Evolutionary conservation across 2,888 invertebrate genomes (phyloP).

Genomic region (Apodemia hepburni): DNA sequence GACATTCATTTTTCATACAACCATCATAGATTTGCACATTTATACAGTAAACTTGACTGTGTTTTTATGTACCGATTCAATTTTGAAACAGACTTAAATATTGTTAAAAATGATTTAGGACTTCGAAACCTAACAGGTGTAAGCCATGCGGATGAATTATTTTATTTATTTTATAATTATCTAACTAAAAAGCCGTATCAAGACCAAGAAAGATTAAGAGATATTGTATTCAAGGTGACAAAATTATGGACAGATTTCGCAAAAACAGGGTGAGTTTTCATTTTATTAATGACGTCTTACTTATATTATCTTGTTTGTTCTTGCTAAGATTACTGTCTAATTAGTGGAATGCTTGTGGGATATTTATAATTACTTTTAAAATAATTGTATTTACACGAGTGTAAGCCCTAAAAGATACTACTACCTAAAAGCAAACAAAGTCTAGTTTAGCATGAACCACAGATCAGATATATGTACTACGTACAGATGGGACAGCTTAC

Average conservation of each 20-base stretch:
- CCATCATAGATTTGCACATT: slow-evolving; percentile 34
- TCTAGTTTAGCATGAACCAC: too few species aligned
- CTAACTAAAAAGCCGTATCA: slow-evolving; percentile 42
- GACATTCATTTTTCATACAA: slow-evolving; percentile 37
- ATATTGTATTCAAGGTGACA: slow-evolving; percentile 44
- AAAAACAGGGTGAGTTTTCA: slow-evolving; percentile 43
- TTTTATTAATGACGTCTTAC: neutral
- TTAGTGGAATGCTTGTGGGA: too few species aligned
- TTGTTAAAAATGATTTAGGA: slow-evolving; percentile 32
- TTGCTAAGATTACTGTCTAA: too few species aligned
- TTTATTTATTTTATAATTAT: slow-evolving; percentile 50
- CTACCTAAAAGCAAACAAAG: too few species aligned
- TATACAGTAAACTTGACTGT: slow-evolving; percentile 27
- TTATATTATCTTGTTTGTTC: too few species aligned
- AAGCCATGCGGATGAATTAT: slow-evolving; percentile 56
- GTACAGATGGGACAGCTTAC: too few species aligned
- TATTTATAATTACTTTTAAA: too few species aligned
- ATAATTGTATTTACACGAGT: too few species aligned
- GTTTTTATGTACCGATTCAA: slow-evolving; percentile 39
- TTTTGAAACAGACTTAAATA: slow-evolving; percentile 37
- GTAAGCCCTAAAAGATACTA: too few species aligned
- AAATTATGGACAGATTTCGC: slow-evolving; percentile 64
- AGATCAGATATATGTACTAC: too few species aligned
- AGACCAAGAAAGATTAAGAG: slow-evolving; percentile 37
- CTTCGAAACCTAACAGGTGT: slow-evolving; percentile 40